phyloP scores from a whole-genome alignment of 2,113 vertebrate species.

The Misgurnus mizolepis region DNA sequence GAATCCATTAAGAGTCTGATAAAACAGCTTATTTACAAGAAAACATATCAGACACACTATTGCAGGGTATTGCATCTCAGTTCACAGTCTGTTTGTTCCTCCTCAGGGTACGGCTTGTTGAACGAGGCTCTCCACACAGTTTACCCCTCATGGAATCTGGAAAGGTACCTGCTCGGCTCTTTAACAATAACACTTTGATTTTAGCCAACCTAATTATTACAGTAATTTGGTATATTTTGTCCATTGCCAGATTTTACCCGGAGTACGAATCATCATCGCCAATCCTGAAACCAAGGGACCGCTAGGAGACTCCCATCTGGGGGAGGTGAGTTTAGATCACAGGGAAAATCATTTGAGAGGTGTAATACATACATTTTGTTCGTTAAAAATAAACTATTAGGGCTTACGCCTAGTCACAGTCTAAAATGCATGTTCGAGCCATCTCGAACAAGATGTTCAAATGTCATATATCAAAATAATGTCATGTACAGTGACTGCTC shows the following conservation, averaged over 20 bases:
- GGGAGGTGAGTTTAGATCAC: constrained; percentile 79
- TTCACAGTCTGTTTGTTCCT: not conserved
- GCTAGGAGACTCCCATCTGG: constrained; percentile 95
- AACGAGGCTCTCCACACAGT: constrained; percentile 77
- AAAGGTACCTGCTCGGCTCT: constrained; percentile 65
- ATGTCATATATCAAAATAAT: no score
- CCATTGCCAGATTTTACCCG: constrained; percentile 86
- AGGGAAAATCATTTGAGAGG: not conserved
- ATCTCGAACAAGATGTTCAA: no score
- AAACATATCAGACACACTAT: no score
- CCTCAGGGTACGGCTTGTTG: constrained; percentile 74
- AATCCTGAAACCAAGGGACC: constrained; percentile 99
- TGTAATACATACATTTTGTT: no score
- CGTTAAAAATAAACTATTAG: no score
- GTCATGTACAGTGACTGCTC: no score
- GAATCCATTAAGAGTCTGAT: no score
- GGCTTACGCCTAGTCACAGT: no score
- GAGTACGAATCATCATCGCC: constrained; percentile 97
- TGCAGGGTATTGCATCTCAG: no score
- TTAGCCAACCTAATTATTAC: not conserved
- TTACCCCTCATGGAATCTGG: constrained; percentile 77
- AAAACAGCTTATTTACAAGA: no score
- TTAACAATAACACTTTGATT: not conserved
- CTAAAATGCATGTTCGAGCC: no score
- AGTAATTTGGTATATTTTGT: not conserved